Percentiles rank a stretch among this genome's conserved stretches.
Evolutionary conservation across 1,140 invertebrate genomes (phyloP).

Genomic region (Medauroidea extradentata): DNA sequence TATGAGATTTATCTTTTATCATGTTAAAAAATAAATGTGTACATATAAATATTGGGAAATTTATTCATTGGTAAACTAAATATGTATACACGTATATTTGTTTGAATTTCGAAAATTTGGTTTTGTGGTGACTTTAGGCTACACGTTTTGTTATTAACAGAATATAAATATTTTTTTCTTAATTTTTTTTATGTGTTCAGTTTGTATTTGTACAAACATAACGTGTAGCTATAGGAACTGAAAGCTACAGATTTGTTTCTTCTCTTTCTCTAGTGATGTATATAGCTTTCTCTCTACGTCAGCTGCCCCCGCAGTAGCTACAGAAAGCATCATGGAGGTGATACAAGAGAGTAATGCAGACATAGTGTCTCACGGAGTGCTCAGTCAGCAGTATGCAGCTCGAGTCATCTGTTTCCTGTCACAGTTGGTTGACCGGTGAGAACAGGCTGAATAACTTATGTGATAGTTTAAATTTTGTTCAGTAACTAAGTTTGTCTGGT

Average conservation of each 20-base stretch:
- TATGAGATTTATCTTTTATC: too few species aligned
- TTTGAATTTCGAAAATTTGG: too few species aligned
- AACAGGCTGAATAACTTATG: neutral
- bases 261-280: slow-evolving; percentile 64
- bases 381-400: slow-evolving; percentile 74
- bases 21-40: too few species aligned
- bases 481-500: neutral
- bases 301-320: slow-evolving; percentile 42
- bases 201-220: neutral
- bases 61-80: too few species aligned
- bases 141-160: too few species aligned
- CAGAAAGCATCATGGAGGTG: slow-evolving; percentile 57
- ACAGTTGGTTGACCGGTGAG: slow-evolving; percentile 72
- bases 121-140: too few species aligned
- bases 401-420: slow-evolving; percentile 82
- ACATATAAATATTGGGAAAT: too few species aligned
- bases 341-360: slow-evolving; percentile 61
- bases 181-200: neutral
- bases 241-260: slow-evolving; percentile 1
- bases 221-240: neutral
- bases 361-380: slow-evolving; percentile 60
- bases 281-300: slow-evolving; percentile 76
- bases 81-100: too few species aligned
- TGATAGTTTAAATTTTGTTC: neutral
- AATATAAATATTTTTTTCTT: slow-evolving; percentile 3